phyloP scores from a whole-genome alignment of 2,888 invertebrate genomes.

The Polydrusus cervinus region DNA sequence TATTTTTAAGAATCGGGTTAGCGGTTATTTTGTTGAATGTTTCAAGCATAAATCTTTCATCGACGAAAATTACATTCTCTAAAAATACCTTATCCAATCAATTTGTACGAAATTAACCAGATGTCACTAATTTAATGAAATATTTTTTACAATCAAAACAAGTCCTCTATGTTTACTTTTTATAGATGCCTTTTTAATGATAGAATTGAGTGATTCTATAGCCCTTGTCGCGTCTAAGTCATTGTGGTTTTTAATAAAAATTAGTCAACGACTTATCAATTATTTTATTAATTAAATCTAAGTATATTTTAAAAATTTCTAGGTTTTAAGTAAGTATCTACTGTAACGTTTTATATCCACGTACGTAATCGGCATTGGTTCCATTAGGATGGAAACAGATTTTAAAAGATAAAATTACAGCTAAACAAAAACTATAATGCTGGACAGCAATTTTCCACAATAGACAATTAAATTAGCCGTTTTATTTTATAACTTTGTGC shows the following conservation, averaged over 20 bases:
- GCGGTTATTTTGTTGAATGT: conserved; percentile 44
- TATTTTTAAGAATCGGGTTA: conserved; percentile 36
- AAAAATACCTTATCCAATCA: conserved; percentile 42
- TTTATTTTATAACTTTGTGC: conserved; percentile 52
- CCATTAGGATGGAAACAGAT: conserved; percentile 7
- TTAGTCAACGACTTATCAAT: no score
- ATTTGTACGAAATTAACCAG: conserved; percentile 37
- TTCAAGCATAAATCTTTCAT: conserved; percentile 43
- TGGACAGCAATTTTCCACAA: conserved; percentile 53
- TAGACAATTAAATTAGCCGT: conserved; percentile 54
- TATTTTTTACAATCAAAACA: conserved; percentile 21
- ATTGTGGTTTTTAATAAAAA: no score
- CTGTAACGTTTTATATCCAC: not conserved
- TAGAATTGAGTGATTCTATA: no score
- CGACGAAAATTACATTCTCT: conserved; percentile 41
- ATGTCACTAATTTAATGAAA: conserved; percentile 40
- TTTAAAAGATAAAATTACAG: conserved; percentile 24
- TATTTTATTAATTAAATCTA: no score
- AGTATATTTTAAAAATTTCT: no score
- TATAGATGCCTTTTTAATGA: not conserved
- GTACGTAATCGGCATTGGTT: not conserved
- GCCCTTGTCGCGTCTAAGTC: no score
- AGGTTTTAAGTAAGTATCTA: no score
- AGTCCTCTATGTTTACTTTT: conserved; percentile 6
- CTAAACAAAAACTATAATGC: conserved; percentile 45